Evolutionary conservation across 2,113 vertebrate species (phyloP).

Genomic region (Eira barbara): DNA sequence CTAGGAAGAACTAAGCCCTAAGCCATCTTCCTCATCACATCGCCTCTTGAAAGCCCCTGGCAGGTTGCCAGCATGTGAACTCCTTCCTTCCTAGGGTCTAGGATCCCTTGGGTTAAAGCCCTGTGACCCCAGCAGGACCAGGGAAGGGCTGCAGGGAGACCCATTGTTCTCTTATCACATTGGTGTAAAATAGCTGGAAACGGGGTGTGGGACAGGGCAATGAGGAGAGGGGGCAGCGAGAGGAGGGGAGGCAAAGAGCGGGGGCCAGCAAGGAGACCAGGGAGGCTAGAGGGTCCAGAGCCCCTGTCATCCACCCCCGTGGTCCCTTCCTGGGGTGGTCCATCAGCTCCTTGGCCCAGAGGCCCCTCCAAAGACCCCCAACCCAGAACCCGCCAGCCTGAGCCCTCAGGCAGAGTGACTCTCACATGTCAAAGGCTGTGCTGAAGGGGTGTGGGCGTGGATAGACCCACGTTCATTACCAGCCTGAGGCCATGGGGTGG

Average conservation of each 20-base stretch:
- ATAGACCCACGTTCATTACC: too few species aligned
- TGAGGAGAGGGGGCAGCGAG: neutral
- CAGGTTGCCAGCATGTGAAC: rapidly evolving
- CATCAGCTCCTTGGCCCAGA: neutral
- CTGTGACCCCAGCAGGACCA: neutral
- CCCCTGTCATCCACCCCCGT: neutral
- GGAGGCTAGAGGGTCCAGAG: neutral
- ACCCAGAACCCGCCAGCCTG: neutral
- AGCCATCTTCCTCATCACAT: neutral
- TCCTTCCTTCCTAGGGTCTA: neutral
- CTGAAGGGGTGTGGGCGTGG: too few species aligned
- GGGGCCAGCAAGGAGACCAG: neutral
- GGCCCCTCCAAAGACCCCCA: neutral
- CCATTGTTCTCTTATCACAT: conserved; percentile 35
- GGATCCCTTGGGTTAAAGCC: neutral
- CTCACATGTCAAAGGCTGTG: neutral
- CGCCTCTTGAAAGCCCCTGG: neutral
- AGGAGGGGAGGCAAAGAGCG: neutral
- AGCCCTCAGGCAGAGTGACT: neutral
- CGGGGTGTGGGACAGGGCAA: neutral
- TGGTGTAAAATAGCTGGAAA: conserved; percentile 55
- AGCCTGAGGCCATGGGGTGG: neutral
- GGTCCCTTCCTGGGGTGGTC: neutral
- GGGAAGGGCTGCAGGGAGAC: neutral
- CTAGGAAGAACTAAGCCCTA: neutral